Base-by-base conservation (phyloP, 2,888 invertebrate species). In the Acleris sparsana region DNA sequence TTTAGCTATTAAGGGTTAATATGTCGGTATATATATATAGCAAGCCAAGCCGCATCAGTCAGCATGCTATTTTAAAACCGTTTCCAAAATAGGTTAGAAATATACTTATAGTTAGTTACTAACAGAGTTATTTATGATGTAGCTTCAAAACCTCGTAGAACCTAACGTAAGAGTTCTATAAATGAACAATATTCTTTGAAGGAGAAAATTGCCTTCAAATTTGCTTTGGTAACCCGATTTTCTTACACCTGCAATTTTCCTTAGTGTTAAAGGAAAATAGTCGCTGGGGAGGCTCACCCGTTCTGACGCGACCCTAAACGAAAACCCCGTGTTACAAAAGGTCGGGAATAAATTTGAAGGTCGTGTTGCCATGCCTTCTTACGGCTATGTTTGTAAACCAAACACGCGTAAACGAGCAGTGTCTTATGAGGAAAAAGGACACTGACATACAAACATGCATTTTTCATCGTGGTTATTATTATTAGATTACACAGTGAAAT, bases 191-290 rank as follows among this genome's bases (percentile, higher is more conserved):
- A 81, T 80, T 82, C 83, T 85, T 85, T 82, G 83, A 82, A 74
- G 80, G 78, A 82, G 89, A 86, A 90, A 89, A 90, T 89, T 89
- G 87, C 84, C 80, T 78, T 79, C 81, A 87, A 87, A 88, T 85
- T 89, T 89, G 80, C 84, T 85, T 85, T 83, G 80, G 81, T 86
- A 88, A 89, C 85, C 79, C 80, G 85, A 89, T 89, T 89, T 88
- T 79, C 82, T 72, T 80, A 74, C 80, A 79, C 75, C 82, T 85
- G 80, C 84, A 82, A 86, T 85, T 86, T 85, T 78, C 79, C 82
- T 80, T 83, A 83, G 84, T 84, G 82, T 74, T 81, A 84, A 83
- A 79, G 82, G 86, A 82, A 83, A 84, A 82, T 82, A 80, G 79
- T 80, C 77, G 74, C 80, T 70, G 72, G 78, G 79, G 80, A 80